Evolutionary conservation across 2,888 invertebrate species (phyloP).

Genomic region (Cactoblastis cactorum): DNA sequence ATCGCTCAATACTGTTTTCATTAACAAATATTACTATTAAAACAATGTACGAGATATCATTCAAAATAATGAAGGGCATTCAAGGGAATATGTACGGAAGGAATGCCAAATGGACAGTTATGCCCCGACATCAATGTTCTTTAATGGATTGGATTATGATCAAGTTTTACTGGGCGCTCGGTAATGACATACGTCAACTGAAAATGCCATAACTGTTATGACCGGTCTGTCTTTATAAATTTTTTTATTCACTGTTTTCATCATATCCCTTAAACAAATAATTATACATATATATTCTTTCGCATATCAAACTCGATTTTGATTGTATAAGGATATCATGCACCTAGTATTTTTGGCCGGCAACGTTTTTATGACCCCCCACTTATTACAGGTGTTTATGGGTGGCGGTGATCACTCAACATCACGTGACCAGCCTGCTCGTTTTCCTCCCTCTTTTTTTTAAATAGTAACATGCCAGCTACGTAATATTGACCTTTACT

Average conservation of each 20-base stretch:
- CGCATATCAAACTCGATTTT: too few relatives aligned
- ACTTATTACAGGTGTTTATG: too few relatives aligned
- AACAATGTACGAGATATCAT: not conserved
- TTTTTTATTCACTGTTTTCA: too few relatives aligned
- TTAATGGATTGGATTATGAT: conserved; percentile 16
- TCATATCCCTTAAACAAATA: too few relatives aligned
- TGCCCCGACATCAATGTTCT: conserved; percentile 6
- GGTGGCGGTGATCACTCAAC: not conserved
- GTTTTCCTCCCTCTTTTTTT: too few relatives aligned
- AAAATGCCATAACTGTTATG: conserved; percentile 2
- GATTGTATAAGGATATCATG: too few relatives aligned
- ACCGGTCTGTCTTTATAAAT: conserved; percentile 3
- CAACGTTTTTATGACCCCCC: too few relatives aligned
- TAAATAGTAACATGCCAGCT: too few relatives aligned
- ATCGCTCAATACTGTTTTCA: not conserved
- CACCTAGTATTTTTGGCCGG: too few relatives aligned
- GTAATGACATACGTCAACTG: conserved; percentile 14
- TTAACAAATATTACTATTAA: not conserved
- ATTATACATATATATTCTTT: too few relatives aligned
- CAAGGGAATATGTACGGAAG: conserved; percentile 7
- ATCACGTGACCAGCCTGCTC: too few relatives aligned
- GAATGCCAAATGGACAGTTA: conserved; percentile 4
- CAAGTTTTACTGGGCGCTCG: conserved; percentile 6
- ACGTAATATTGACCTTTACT: too few relatives aligned
- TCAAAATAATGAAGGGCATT: not conserved